Base-by-base conservation (phyloP, 1,140 invertebrate species). In the Kradibia gibbosae region DNA sequence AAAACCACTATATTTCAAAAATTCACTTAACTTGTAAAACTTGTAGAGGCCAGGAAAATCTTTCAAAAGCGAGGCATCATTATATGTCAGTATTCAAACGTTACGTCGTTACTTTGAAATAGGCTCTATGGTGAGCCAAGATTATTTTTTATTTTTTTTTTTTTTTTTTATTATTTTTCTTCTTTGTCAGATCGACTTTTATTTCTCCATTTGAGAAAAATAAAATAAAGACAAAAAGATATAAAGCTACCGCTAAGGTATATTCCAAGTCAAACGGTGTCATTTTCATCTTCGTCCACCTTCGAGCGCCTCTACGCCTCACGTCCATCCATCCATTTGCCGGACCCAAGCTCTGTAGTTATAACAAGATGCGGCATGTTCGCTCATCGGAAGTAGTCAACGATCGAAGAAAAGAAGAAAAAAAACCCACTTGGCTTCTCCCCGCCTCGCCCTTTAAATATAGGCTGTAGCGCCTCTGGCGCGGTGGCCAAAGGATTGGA, bases 401-500 rank as follows among this genome's bases (percentile, higher is more conserved):
- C 80, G 82, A 85, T 82, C 77, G 83, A 83, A 80, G 76, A 80
- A 80, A 80, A 82, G 81, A 74, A 82, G 82, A 80, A 76, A 80
- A 80, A 80, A 82, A 79, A 74, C 57, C 78, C 70, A 71, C 25
- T 65, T 45, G 45, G 39, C 25, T 28, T 55, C 28, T 20, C 42
- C 48, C 55, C 20, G 28, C 42, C 20, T 53, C 73, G 42, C 34
- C 78, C 77, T 87, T 87, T 87, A 88, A 88, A 88, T 88, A 87
- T 88, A 88, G 86, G 81, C 76, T 78, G 74, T 53, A 77, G 65
- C 83, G 78, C 78, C 77, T 83, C 79, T 72, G 79, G 84, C 85
- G 83, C 86, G 82, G 85, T 87, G n/a, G 87, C 88, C 87, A 88
- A 88, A 88, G 87, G 88, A 88, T 88, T 86, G 83, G 83, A 87